Evolutionary conservation across 1,140 invertebrate species (phyloP).

Genomic region (Hypothenemus hampei): DNA sequence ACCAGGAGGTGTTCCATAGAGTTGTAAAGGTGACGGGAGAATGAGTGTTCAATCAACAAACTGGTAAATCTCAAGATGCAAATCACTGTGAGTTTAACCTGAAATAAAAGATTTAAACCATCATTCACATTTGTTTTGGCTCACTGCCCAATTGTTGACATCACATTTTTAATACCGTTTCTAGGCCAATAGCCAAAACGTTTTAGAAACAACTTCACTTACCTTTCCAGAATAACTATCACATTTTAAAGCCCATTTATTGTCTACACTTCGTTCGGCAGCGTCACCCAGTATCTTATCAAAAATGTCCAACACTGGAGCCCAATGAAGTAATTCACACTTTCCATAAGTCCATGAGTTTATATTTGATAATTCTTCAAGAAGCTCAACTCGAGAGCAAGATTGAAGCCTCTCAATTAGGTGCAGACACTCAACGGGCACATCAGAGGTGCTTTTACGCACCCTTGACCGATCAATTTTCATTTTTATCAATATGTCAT

Average conservation of each 20-base stretch:
- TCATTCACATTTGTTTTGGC: not conserved
- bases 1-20: constrained; percentile 85
- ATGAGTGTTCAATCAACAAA: constrained; percentile 84
- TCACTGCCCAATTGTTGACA: not conserved
- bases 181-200: constrained; percentile 8
- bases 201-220: constrained; percentile 2
- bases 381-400: constrained; percentile 65
- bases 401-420: constrained; percentile 73
- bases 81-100: constrained; percentile 72
- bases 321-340: constrained; percentile 89
- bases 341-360: constrained; percentile 87
- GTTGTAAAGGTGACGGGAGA: constrained; percentile 85
- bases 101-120: constrained; percentile 31
- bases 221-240: constrained; percentile 51
- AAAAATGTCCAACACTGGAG: constrained; percentile 79
- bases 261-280: constrained; percentile 57
- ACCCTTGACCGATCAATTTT: constrained; percentile 82
- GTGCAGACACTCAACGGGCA: constrained; percentile 77
- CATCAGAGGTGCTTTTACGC: constrained; percentile 84
- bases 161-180: constrained; percentile 3
- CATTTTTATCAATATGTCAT: constrained; percentile 55
- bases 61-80: constrained; percentile 81
- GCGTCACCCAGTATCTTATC: constrained; percentile 77
- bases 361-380: constrained; percentile 68
- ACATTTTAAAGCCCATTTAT: constrained; percentile 74